Conservation (phyloP, 2,113 vertebrate genomes). For the Microtus montanus region DNA sequence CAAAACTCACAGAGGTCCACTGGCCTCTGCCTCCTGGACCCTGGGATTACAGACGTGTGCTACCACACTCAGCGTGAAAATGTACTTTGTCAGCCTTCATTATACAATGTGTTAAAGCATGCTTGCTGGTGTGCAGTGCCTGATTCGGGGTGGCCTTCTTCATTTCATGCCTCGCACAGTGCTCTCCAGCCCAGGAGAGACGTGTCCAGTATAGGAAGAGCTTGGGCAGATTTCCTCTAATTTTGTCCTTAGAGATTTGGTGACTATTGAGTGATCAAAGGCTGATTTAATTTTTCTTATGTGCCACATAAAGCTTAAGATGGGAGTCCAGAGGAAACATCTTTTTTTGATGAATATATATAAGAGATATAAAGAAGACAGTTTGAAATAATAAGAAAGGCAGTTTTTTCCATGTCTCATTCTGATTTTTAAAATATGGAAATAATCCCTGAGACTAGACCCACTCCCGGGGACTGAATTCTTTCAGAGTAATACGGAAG, state of each 20-base stretch:
- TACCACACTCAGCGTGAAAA: neutral
- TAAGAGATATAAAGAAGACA: conserved; percentile 10
- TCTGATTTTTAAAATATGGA: neutral
- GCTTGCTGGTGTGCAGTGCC: neutral
- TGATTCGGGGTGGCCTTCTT: conserved; percentile 26
- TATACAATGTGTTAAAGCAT: conserved; percentile 20
- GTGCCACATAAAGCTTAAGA: neutral
- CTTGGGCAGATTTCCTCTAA: neutral
- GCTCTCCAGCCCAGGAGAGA: neutral
- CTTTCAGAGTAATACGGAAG: conserved; percentile 10
- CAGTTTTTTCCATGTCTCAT: neutral
- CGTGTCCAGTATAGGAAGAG: neutral
- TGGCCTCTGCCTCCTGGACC: neutral
- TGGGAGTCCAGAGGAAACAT: conserved; percentile 29
- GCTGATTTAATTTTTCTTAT: conserved; percentile 46
- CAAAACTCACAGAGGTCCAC: neutral
- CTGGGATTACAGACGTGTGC: neutral
- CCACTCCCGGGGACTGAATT: neutral
- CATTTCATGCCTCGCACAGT: neutral
- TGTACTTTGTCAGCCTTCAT: neutral
- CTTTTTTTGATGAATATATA: neutral
- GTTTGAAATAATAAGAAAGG: conserved; percentile 32
- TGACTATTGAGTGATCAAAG: conserved; percentile 6
- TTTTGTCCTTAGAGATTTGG: conserved; percentile 38
- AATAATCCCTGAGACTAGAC: neutral